Percentiles rank a stretch among this genome's conserved stretches.
phyloP scores from a whole-genome alignment of 2,113 vertebrate genomes.

The Mystacornis crossleyi region DNA sequence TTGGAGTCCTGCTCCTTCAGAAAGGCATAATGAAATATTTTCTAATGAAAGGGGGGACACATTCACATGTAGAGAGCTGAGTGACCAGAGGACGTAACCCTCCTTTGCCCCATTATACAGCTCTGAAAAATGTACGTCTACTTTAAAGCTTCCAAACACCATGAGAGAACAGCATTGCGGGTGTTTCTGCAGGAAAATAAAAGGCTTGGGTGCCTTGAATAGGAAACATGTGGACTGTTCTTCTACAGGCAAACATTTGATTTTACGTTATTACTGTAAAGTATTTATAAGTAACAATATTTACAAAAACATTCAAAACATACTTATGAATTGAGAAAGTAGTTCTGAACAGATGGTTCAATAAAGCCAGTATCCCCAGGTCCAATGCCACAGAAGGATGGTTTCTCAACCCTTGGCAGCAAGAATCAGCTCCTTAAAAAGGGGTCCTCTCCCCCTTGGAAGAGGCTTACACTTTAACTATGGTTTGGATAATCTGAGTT shows the following conservation, averaged over 20 bases:
- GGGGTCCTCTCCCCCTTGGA: no score
- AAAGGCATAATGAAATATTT: background rate
- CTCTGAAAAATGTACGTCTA: background rate
- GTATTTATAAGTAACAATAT: background rate
- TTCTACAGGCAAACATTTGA: background rate
- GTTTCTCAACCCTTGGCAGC: background rate
- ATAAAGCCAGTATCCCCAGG: background rate
- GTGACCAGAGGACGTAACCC: background rate
- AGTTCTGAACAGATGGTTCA: background rate
- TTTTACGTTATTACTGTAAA: background rate
- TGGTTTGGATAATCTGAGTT: background rate
- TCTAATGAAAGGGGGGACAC: accelerated
- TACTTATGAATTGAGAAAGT: background rate
- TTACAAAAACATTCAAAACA: background rate
- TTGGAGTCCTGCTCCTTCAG: background rate
- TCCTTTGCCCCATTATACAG: background rate
- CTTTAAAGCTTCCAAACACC: background rate
- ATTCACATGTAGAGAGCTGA: background rate
- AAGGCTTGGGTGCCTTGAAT: background rate
- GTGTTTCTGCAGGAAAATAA: background rate
- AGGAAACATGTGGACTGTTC: background rate
- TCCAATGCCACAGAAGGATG: background rate
- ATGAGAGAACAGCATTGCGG: background rate
- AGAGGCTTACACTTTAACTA: background rate
- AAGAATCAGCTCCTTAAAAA: background rate